These are phyloP conservation scores for Ganaspis sp. DNA, from an alignment of 1,140 invertebrate species.

Conservation along the genomic window DNA sequence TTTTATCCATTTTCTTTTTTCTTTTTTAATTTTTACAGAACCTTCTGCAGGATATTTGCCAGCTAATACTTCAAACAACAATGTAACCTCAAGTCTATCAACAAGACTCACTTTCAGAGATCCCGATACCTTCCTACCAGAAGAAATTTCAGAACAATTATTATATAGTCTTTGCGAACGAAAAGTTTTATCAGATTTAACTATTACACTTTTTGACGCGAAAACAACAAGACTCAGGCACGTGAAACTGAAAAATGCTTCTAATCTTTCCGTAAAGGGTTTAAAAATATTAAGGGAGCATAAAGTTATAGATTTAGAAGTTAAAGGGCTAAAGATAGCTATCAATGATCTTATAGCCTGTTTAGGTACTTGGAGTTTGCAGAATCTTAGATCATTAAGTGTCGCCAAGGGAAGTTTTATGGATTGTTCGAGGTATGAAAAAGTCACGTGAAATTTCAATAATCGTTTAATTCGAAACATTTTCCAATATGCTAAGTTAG, in stretches of 20 bases:
- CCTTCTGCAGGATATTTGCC: constrained; percentile 43
- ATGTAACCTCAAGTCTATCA: constrained; percentile 57
- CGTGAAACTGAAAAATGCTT: constrained; percentile 77
- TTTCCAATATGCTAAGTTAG: too few species aligned
- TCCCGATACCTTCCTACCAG: constrained; percentile 81
- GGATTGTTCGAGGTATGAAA: constrained; percentile 76
- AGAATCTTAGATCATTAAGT: constrained; percentile 82
- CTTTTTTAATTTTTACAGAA: not conserved
- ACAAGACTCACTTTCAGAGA: constrained; percentile 80
- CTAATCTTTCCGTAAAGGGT: constrained; percentile 80
- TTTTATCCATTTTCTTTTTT: constrained; percentile 3
- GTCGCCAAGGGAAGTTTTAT: constrained; percentile 82
- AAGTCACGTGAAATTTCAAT: too few species aligned
- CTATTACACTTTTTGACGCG: constrained; percentile 82
- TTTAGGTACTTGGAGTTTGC: constrained; percentile 84
- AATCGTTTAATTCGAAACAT: too few species aligned
- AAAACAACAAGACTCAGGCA: constrained; percentile 80
- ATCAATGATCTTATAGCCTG: constrained; percentile 83
- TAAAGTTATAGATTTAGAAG: constrained; percentile 81
- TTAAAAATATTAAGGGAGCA: constrained; percentile 82
- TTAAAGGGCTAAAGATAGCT: constrained; percentile 79
- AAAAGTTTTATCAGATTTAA: constrained; percentile 81
- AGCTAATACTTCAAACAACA: constrained; percentile 55
- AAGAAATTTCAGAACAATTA: constrained; percentile 82
- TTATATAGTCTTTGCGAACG: constrained; percentile 81